A percentile compares a stretch with the other conserved stretches of the same genome.
Conservation (phyloP, 2,113 vertebrate species). For the Globicephala melas region DNA sequence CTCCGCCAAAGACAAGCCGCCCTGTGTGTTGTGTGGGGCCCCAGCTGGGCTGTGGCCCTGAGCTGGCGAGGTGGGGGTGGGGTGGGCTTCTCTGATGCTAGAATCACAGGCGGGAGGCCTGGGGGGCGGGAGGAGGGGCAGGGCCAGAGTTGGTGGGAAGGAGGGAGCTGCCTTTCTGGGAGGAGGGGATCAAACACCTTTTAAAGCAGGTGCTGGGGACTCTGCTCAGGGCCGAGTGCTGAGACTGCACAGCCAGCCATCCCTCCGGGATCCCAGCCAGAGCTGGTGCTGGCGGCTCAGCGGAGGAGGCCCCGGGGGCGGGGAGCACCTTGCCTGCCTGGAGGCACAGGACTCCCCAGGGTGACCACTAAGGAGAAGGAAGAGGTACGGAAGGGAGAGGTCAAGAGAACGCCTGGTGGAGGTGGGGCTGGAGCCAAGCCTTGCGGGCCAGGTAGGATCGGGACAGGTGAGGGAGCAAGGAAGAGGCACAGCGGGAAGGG, state of each 20-base stretch:
- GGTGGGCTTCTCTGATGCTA: constrained; percentile 4
- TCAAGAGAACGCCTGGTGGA: neutral
- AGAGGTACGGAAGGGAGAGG: neutral
- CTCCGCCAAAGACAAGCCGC: neutral
- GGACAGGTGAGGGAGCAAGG: neutral
- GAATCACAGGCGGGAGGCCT: neutral
- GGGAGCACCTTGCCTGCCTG: neutral
- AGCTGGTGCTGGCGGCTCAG: neutral
- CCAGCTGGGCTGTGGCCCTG: neutral
- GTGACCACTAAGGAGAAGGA: neutral
- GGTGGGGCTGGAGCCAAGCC: neutral
- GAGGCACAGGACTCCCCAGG: neutral
- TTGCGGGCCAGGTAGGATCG: neutral
- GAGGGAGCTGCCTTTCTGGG: constrained; percentile 23
- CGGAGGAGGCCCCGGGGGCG: neutral
- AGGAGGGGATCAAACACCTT: constrained; percentile 19
- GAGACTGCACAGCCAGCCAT: neutral
- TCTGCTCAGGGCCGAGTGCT: neutral
- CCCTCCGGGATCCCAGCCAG: neutral
- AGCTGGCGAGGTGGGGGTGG: neutral
- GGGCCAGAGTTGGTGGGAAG: neutral
- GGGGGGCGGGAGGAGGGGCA: neutral
- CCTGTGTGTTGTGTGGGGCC: constrained; percentile 54
- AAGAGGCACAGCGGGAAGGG: neutral
- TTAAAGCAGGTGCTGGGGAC: constrained; percentile 59